Evolutionary conservation across 2,888 invertebrate genomes (phyloP), one percentile per base, ranked within the genome.

Genomic region (Lumbricus terrestris): DNA sequence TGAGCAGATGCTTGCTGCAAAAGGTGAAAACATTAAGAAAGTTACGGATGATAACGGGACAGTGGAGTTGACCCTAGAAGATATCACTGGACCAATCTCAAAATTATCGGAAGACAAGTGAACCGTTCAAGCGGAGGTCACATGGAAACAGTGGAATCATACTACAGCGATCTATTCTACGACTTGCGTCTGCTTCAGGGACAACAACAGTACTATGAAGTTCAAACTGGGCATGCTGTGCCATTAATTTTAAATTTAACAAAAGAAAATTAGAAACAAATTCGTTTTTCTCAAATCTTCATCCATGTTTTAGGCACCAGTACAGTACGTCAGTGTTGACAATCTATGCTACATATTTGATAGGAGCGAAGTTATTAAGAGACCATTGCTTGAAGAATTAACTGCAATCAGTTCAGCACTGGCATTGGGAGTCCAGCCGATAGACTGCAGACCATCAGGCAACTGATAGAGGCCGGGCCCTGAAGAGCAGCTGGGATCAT

Each of bases 1-100:
- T 93, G 98, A 99, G 95, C 97, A 97, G 92, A 97, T 98, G 69
- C 95, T 99, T 94, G 97, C 96, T 34, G 96, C 96, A 91, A 98
- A 97, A 94, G 98, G 98, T 1, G 98, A 99, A 95, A 96, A 95
- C 13, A 97, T 98, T 6, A 93, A 93, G 90, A 93, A 82, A 95
- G 47, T 93, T 23, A 90, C 91, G 40, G 93, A 93, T 29, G 92
- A 93, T 29, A 92, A 88, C 38, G 90, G 91, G 38, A 92, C 91
- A 23, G 23, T 91, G 37, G 91, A 92, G 88, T 33, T 92, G 23
- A 89, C 90, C 23, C 15, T 91, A 35, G 83, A 92, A 85, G 85
- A 85, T 37, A 23, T 37, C 34, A 85, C 34, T 5, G 85, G 37
- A 85, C 34, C 85, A 29, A 34, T 85, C 15, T 37, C 34, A 85